Base-by-base conservation (phyloP, 2,888 invertebrate species). In the Alentia gelatinosa region DNA sequence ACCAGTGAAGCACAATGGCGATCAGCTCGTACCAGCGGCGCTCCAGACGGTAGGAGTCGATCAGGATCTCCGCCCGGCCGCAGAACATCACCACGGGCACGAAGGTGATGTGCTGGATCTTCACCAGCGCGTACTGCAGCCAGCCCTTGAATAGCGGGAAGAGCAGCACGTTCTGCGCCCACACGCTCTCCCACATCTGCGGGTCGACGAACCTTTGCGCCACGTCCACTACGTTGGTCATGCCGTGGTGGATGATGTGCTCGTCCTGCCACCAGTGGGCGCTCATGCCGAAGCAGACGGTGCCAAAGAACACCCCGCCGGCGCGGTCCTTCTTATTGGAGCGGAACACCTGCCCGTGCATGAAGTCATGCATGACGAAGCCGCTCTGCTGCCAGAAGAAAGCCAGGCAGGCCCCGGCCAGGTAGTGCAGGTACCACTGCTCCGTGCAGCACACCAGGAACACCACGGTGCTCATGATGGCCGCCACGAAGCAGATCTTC, bases 331-430 rank as follows among this genome's bases (percentile, higher is more conserved):
- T 42, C 30, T 47, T 75, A 35, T 47, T 79, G 79, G 68, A 47
- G 33, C 90, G 75, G 84, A 86, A 90, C 33, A 91, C 91, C 79
- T 91, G 91, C 23, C 40, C 89, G 56, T 92, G 92, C 92, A 92
- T 92, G 92, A 90, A 91, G 33, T 92, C 92, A 50, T 92, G 92
- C 92, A 92, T 92, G 74, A 92, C 86, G 91, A 92, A 92, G 9
- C 92, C 92, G 37, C 90, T 68, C 74, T 92, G 92, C 56, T 92
- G 92, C 92, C 92, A 92, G 56, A 91, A 89, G 74, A 92, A 91
- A n/a, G 92, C 90, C n/a, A 92, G 75, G 12, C 40, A 39, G 30
- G 90, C 89, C 1, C 89, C 92, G 26, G 88, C 92, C 15, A 91
- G 47, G 42, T 90, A 90, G 50, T 92, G 92, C 50, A 86, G 47